Conservation (phyloP, 2,888 invertebrate genomes). For the Prenolepis imparis region DNA sequence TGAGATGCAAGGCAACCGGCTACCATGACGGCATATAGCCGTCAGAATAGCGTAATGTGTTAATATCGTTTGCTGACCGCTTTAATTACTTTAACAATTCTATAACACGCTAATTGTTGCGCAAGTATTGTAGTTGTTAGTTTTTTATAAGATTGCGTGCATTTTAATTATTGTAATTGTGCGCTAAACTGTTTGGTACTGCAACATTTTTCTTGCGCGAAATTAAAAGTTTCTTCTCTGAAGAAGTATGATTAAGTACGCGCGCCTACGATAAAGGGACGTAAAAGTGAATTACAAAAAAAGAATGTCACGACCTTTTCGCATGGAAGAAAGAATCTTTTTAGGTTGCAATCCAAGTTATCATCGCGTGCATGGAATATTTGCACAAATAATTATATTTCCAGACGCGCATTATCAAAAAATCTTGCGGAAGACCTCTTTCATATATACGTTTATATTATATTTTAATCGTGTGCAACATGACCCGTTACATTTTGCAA, state of each 20-base stretch:
- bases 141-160: conserved; percentile 26
- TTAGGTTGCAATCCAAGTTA: background rate
- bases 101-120: conserved; percentile 5
- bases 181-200: conserved; percentile 25
- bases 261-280: background rate
- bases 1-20: background rate
- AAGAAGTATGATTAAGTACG: conserved; percentile 3
- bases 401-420: background rate
- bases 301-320: background rate
- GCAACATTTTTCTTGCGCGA: background rate
- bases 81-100: conserved; percentile 37
- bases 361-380: background rate
- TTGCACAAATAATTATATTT: background rate
- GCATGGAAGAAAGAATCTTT: conserved; percentile 2
- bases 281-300: background rate
- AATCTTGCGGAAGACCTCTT: background rate
- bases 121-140: background rate
- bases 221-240: conserved; percentile 17
- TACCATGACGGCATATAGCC: conserved; percentile 22
- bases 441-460: background rate
- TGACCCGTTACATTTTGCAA: background rate
- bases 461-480: background rate
- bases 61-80: conserved; percentile 9
- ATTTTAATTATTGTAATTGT: conserved; percentile 27
- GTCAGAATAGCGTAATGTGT: conserved; percentile 9